Base-by-base conservation (phyloP, 64 coral and sea anemone genomes). In the Trachythela sp. region DNA sequence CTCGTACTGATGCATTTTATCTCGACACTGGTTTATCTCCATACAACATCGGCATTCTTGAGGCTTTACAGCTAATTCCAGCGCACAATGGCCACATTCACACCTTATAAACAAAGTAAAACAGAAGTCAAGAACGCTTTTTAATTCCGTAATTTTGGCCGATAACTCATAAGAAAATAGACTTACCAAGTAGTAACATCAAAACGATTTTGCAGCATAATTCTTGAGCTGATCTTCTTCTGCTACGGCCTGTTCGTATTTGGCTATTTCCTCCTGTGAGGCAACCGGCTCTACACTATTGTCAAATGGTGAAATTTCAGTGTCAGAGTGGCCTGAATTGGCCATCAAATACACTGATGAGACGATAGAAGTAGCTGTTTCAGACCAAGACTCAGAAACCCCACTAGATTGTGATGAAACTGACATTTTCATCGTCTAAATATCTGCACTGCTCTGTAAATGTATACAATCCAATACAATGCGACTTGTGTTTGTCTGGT, bases 41-140 rank as follows among this genome's bases (percentile, higher is more conserved):
- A 83, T 32, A 39, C 84, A 92, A 41, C 90, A 91, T 11, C 58
- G 14, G 15, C 90, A 91, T 51, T 91, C 90, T 39, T 91, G 83
- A 31, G 2, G 6, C 29, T 85, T 68, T 20, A 68, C 84, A 8
- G 72, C 54, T 5, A 75, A 42, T 5, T 86, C 84, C 9, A 86
- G 0, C 18, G 90, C 67, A 77, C 90, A 91, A 50, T 64, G 7
- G 13, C 31, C 32, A 64, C 84, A 91, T 48, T 86, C 45, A 75
- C 84, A 91, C 89, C 84, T 86, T 45, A 29, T 20, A 71, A 72
- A 59, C 40, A 88, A 67, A 31, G 18, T 6, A 45, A 45, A 11
- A 11, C 42, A 4, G 4, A n/a, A 68, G 15, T 68, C 5, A 68
- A 5, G 20, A n/a, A n/a, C n/a, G n/a, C n/a, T n/a, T n/a, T n/a